These are phyloP conservation scores for Diadophis punctatus DNA, from an alignment of 2,113 vertebrate species.

Conservation along the genomic window DNA sequence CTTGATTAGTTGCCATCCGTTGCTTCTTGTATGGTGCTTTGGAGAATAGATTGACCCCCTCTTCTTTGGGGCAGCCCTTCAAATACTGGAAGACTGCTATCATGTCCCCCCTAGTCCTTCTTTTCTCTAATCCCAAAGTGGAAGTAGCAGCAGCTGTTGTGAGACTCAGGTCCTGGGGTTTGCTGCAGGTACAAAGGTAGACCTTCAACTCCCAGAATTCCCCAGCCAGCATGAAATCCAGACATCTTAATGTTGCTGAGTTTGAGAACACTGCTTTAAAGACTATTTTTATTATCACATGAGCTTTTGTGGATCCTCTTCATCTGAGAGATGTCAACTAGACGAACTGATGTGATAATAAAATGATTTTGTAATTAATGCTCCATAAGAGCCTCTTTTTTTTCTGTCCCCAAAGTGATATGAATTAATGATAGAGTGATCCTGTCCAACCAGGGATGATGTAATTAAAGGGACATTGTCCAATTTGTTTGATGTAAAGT, in stretches of 20 bases:
- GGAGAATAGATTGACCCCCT: no score
- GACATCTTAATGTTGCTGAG: neutral
- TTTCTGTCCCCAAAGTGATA: neutral
- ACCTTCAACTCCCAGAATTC: neutral
- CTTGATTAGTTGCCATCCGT: no score
- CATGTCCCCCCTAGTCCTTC: no score
- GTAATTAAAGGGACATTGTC: neutral
- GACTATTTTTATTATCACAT: neutral
- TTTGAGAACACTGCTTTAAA: neutral
- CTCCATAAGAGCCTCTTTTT: neutral
- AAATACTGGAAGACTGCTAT: no score
- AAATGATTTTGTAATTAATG: neutral
- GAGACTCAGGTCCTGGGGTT: no score
- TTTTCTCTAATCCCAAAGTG: no score
- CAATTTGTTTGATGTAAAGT: neutral
- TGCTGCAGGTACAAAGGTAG: no score
- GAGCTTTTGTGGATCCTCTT: neutral
- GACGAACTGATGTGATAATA: neutral
- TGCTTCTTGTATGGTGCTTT: no score
- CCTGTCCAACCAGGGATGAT: neutral
- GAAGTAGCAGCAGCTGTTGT: no score
- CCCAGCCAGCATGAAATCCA: neutral
- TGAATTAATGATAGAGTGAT: neutral
- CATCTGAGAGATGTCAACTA: neutral
- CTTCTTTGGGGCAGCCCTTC: no score